These are phyloP conservation scores for Cuniculus paca DNA, from an alignment of 2,797 vertebrate genomes.

Conservation along the genomic window DNA sequence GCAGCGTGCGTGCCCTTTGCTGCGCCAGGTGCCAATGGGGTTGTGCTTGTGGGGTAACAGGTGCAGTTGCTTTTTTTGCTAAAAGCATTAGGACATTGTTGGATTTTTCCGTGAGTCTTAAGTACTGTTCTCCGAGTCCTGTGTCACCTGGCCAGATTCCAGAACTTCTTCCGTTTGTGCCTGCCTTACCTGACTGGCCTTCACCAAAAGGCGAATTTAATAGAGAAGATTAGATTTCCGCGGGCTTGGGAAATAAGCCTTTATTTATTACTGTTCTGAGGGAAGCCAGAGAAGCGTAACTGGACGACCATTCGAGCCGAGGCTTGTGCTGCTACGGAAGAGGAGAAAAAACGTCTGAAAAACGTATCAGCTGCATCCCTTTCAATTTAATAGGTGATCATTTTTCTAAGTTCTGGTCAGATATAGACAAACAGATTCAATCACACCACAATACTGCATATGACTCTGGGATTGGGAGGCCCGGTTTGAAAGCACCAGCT, in stretches of 20 bases:
- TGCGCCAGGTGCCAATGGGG: background rate
- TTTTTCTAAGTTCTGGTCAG: constrained; percentile 7
- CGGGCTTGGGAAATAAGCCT: constrained; percentile 23
- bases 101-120: constrained; percentile 35
- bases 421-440: background rate
- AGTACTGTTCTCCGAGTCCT: constrained; percentile 14
- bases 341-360: background rate
- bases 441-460: background rate
- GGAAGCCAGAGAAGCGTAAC: background rate
- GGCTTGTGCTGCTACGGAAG: background rate
- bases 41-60: background rate
- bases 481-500: background rate
- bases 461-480: background rate
- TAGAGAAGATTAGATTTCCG: constrained; percentile 7
- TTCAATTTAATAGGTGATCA: background rate
- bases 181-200: constrained; percentile 60
- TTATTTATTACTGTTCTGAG: constrained; percentile 8
- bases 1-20: background rate
- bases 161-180: constrained; percentile 59
- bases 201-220: constrained; percentile 71
- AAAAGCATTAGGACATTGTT: background rate
- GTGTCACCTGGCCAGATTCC: constrained; percentile 67
- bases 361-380: background rate
- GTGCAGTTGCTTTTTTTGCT: constrained; percentile 26
- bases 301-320: background rate